Conservation (phyloP, 2,113 vertebrate genomes). For the Crotalus viridis region DNA sequence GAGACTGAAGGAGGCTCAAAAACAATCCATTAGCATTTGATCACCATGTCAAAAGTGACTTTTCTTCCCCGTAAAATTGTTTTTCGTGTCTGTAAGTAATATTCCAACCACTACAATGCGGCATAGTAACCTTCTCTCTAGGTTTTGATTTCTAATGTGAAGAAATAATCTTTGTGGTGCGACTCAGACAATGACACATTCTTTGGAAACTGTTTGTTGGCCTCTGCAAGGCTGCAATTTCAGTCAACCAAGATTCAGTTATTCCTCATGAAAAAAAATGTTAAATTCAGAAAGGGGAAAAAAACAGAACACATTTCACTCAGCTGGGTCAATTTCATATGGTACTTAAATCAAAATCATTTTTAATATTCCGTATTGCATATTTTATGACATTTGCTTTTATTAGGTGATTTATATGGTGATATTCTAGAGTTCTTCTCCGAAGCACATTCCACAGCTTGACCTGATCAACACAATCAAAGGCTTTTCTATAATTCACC, state of each 20-base stretch:
- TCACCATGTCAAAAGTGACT: not conserved
- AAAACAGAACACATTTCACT: not conserved
- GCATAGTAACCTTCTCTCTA: not conserved
- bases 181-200: not conserved
- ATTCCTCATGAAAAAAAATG: not conserved
- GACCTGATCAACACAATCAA: not conserved
- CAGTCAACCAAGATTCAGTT: slow-evolving; percentile 17
- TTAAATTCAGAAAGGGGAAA: not conserved
- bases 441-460: not conserved
- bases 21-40: not conserved
- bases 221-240: not conserved
- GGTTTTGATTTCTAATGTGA: not conserved
- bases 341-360: not conserved
- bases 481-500: not conserved
- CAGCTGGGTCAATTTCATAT: not conserved
- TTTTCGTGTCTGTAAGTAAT: not conserved
- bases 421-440: not conserved
- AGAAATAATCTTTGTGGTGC: not conserved
- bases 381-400: not conserved
- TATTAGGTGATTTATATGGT: no score
- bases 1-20: no score
- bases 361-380: not conserved
- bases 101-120: not conserved
- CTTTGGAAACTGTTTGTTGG: not conserved
- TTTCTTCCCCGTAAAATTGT: not conserved